These are phyloP conservation scores for Hassar affinis DNA, from an alignment of 2,113 vertebrate genomes.

Conservation along the genomic window DNA sequence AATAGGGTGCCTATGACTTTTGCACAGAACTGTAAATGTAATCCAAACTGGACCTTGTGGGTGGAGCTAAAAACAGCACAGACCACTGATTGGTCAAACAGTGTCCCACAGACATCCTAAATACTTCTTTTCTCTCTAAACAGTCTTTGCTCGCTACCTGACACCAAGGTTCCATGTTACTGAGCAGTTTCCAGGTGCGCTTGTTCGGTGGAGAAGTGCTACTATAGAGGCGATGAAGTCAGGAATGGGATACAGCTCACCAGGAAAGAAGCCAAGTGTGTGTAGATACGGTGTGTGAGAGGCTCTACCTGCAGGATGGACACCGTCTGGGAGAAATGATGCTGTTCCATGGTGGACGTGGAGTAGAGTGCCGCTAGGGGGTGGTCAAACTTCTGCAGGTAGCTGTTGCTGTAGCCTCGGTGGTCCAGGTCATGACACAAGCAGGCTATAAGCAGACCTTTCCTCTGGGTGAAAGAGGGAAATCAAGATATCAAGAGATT, in stretches of 20 bases:
- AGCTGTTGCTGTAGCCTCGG: conserved; percentile 93
- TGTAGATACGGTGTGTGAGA: conserved; percentile 42
- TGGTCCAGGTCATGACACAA: conserved; percentile 98
- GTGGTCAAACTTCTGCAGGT: conserved; percentile 98
- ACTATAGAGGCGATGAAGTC: not conserved
- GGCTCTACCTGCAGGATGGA: conserved; percentile 95
- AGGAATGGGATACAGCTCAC: not conserved
- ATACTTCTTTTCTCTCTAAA: no score
- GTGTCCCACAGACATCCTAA: no score
- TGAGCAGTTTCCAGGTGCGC: not conserved
- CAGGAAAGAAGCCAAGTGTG: not conserved
- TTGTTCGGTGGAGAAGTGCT: not conserved
- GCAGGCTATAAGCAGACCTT: conserved; percentile 92
- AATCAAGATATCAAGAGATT: not conserved
- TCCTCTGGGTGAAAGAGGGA: conserved; percentile 73
- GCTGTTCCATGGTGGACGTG: conserved; percentile 98
- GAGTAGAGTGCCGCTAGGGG: conserved; percentile 95
- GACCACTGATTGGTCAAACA: no score
- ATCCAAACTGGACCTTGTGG: no score
- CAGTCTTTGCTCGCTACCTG: no score
- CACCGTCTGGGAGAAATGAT: conserved; percentile 98
- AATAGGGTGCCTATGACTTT: no score
- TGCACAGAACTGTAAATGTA: no score
- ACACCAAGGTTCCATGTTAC: not conserved
- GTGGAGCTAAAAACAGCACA: no score